Percentiles rank a stretch among this genome's conserved stretches.
Evolutionary conservation across 2,113 vertebrate genomes (phyloP).

Genomic region (Phalacrocorax brasilianus): DNA sequence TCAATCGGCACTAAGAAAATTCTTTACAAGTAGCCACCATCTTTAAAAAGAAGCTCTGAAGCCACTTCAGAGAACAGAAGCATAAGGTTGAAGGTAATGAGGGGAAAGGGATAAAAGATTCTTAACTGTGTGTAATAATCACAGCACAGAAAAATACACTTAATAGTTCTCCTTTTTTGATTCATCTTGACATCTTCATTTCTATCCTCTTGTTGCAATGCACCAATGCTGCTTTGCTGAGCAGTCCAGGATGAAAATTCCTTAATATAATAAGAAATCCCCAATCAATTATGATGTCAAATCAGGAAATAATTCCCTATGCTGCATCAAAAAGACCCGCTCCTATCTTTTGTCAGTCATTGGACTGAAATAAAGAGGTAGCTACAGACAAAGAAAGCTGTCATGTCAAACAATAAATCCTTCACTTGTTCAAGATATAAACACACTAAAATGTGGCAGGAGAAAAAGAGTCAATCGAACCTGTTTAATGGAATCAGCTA

Average conservation of each 20-base stretch:
- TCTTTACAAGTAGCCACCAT: not conserved
- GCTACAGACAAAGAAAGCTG: constrained; percentile 30
- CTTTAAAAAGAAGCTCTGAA: not conserved
- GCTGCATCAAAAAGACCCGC: constrained; percentile 43
- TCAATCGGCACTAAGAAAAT: not conserved
- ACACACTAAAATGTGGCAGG: constrained; percentile 54
- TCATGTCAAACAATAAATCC: constrained; percentile 45
- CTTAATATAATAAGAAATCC: constrained; percentile 13
- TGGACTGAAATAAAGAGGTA: constrained; percentile 51
- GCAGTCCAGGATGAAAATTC: not conserved
- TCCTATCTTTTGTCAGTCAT: constrained; percentile 60
- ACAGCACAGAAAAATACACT: not conserved
- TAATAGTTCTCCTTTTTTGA: not conserved
- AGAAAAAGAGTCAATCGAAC: constrained; percentile 38
- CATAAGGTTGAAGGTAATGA: not conserved
- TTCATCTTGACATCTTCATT: not conserved
- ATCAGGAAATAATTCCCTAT: constrained; percentile 52
- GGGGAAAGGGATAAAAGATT: not conserved
- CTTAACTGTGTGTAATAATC: not conserved
- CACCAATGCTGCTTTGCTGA: not conserved
- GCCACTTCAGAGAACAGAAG: not conserved
- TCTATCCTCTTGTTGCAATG: not conserved
- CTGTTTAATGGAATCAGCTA: constrained; percentile 66
- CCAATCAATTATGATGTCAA: constrained; percentile 39
- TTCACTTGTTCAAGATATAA: constrained; percentile 45